These are phyloP conservation scores for Styela plicata DNA, from an alignment of 23 tunicate species.

Conservation along the genomic window DNA sequence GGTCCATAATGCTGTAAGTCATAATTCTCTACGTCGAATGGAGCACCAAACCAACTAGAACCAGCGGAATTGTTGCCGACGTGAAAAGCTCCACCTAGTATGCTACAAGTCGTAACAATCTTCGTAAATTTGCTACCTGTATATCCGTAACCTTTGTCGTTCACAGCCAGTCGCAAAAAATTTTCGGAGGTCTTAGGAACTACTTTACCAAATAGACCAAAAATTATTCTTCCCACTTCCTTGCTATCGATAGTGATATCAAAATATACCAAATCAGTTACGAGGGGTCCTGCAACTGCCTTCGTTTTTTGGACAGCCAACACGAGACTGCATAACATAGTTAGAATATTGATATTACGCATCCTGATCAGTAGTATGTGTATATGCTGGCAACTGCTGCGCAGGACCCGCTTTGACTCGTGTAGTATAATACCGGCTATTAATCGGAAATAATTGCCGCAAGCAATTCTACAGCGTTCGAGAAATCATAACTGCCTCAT, in stretches of 20 bases:
- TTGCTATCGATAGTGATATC: neutral
- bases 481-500: no score
- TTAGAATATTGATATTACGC: no score
- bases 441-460: no score
- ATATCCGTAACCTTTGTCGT: constrained; percentile 31
- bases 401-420: no score
- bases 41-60: constrained; percentile 34
- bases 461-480: no score
- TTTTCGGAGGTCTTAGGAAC: constrained; percentile 29
- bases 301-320: neutral
- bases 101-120: neutral
- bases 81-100: constrained; percentile 14
- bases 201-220: constrained; percentile 25
- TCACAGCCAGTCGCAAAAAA: constrained; percentile 20
- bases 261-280: constrained; percentile 27
- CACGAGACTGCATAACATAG: no score
- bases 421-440: no score
- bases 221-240: constrained; percentile 23
- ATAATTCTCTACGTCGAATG: constrained; percentile 19
- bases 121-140: constrained; percentile 19
- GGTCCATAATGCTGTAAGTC: constrained; percentile 16
- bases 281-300: neutral
- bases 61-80: neutral
- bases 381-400: no score
- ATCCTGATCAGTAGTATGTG: no score